These are phyloP conservation scores for Lasius platythorax DNA, from an alignment of 2,888 invertebrate genomes.

Conservation along the genomic window DNA sequence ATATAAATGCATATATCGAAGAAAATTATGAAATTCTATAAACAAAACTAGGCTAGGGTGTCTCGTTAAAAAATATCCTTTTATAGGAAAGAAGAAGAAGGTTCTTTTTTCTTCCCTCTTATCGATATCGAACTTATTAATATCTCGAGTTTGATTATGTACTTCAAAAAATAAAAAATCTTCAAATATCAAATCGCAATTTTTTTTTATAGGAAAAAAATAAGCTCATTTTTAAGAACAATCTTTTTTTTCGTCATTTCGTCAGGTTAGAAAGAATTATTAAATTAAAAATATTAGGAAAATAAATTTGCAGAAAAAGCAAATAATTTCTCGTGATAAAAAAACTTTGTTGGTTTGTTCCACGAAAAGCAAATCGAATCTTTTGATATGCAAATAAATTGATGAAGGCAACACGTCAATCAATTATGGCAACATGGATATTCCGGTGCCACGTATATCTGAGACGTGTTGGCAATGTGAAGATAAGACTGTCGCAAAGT, in stretches of 20 bases:
- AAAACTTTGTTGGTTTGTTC: neutral
- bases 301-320: neutral
- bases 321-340: neutral
- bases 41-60: neutral
- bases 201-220: neutral
- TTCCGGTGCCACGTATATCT: constrained; percentile 68
- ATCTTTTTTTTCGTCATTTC: neutral
- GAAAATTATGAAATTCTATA: neutral
- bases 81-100: neutral
- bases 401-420: constrained; percentile 54
- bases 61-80: neutral
- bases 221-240: too few species aligned
- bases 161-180: neutral
- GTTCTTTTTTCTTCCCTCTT: neutral
- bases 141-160: neutral
- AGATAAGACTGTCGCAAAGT: constrained; percentile 61
- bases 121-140: neutral
- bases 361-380: constrained; percentile 41
- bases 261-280: neutral
- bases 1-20: neutral
- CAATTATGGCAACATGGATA: constrained; percentile 55
- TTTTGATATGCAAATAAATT: constrained; percentile 62
- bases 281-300: neutral
- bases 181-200: neutral
- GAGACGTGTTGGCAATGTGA: constrained; percentile 35